phyloP scores from a whole-genome alignment of 2,888 invertebrate species.

The Drymonia ruficornis region DNA sequence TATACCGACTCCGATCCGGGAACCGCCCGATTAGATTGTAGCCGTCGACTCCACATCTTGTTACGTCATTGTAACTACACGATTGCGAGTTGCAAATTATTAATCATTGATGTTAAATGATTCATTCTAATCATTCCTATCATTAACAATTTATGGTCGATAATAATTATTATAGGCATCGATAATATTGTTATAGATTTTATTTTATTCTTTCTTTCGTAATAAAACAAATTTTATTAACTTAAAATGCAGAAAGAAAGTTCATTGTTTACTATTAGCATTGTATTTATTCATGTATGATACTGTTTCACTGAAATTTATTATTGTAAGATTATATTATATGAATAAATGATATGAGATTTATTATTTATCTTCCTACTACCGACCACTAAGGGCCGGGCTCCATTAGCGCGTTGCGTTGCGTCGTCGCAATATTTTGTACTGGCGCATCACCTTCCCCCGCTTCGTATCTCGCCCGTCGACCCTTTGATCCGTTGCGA shows the following conservation, averaged over 20 bases:
- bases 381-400: too few relatives aligned
- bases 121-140: slow-evolving; percentile 80
- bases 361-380: slow-evolving; percentile 41
- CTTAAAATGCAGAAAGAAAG: slow-evolving; percentile 63
- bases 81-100: slow-evolving; percentile 47
- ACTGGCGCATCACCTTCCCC: too few relatives aligned
- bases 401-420: too few relatives aligned
- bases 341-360: slow-evolving; percentile 63
- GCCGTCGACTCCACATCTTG: slow-evolving; percentile 46
- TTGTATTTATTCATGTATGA: slow-evolving; percentile 84
- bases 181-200: slow-evolving; percentile 59
- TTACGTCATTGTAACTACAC: slow-evolving; percentile 51
- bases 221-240: slow-evolving; percentile 61
- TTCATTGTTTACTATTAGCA: slow-evolving; percentile 78
- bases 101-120: slow-evolving; percentile 59
- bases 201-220: slow-evolving; percentile 61
- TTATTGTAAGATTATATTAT: slow-evolving; percentile 82
- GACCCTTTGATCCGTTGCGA: too few relatives aligned
- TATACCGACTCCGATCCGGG: not conserved
- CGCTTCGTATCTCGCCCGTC: too few relatives aligned
- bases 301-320: slow-evolving; percentile 83
- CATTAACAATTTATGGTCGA: slow-evolving; percentile 57
- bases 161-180: slow-evolving; percentile 34
- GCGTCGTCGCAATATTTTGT: too few relatives aligned
- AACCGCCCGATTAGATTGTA: slow-evolving; percentile 13